A percentile compares a stretch with the other conserved stretches of the same genome.
phyloP scores from a whole-genome alignment of 2,888 invertebrate species.

The Lamellibrachia columna region DNA sequence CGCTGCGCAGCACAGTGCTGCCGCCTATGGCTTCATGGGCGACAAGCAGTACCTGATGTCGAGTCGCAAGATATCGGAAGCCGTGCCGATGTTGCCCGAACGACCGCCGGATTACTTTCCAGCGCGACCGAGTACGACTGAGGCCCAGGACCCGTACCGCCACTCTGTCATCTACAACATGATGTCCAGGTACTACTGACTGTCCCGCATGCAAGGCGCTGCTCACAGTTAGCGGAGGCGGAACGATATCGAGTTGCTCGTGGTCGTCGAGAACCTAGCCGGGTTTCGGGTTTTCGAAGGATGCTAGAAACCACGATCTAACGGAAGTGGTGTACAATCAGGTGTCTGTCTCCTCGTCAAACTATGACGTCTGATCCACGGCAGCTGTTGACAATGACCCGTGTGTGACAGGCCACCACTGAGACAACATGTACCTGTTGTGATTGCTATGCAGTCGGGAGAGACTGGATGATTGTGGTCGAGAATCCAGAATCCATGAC shows the following conservation, averaged over 20 bases:
- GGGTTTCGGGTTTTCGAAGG: background rate
- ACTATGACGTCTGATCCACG: background rate
- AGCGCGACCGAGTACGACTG: slow-evolving; percentile 48
- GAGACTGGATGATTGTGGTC: background rate
- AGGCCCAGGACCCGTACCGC: slow-evolving; percentile 61
- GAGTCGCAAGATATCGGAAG: slow-evolving; percentile 42
- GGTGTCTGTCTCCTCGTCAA: background rate
- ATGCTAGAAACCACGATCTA: background rate
- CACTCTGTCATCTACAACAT: slow-evolving; percentile 61
- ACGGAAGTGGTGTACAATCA: background rate
- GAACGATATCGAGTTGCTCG: background rate
- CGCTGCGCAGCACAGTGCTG: slow-evolving; percentile 48
- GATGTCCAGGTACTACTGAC: slow-evolving; percentile 56
- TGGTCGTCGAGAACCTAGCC: background rate
- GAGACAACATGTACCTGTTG: background rate
- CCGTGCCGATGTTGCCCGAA: slow-evolving; percentile 51
- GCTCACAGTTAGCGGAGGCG: background rate
- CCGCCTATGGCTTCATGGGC: slow-evolving; percentile 58
- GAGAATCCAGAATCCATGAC: background rate
- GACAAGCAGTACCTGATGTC: slow-evolving; percentile 59
- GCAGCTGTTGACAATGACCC: background rate
- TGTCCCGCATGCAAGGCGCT: background rate
- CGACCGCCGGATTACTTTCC: slow-evolving; percentile 49
- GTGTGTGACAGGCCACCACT: background rate
- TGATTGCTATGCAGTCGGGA: background rate